Evolutionary conservation across 92 coral and sea anemone species (phyloP).

Genomic region (Pocillopora grandis): DNA sequence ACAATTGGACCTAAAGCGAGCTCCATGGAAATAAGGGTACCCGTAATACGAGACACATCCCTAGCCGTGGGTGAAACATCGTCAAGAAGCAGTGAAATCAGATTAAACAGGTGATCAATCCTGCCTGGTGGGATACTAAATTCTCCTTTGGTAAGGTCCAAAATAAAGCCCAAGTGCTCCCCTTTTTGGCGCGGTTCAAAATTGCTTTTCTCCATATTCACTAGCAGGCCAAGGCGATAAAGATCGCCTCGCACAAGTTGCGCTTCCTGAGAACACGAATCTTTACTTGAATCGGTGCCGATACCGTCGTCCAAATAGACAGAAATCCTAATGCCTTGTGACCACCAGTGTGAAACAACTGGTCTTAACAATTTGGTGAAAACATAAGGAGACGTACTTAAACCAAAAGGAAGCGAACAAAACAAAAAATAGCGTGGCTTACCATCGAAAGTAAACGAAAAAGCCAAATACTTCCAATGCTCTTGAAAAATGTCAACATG

Average conservation of each 20-base stretch:
- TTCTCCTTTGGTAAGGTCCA: conserved; percentile 37
- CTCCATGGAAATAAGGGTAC: conserved; percentile 58
- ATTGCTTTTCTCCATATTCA: conserved; percentile 42
- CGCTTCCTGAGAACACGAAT: conserved; percentile 3
- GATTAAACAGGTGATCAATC: conserved; percentile 38
- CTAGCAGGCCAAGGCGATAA: conserved; percentile 43
- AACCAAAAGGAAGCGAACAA: conserved; percentile 37
- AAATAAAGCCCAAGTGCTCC: conserved; percentile 48
- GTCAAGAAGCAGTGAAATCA: conserved; percentile 34
- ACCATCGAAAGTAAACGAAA: conserved; percentile 30
- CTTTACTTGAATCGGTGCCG: conserved; percentile 44
- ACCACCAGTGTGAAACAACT: conserved; percentile 45
- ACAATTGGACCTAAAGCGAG: conserved; percentile 62
- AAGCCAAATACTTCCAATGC: conserved; percentile 46
- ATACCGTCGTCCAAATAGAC: conserved; percentile 61
- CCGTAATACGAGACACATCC: conserved; percentile 43
- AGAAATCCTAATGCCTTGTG: conserved; percentile 39
- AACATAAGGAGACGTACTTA: conserved; percentile 41
- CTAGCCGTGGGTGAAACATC: conserved; percentile 33
- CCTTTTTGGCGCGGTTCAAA: conserved; percentile 47
- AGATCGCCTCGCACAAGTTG: conserved; percentile 37
- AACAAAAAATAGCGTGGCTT: conserved; percentile 27
- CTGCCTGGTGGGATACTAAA: conserved; percentile 33
- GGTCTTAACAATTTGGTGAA: conserved; percentile 30
- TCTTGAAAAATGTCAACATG: conserved; percentile 45